Percentiles rank a stretch among this genome's conserved stretches.
phyloP scores from a whole-genome alignment of 1,140 invertebrate genomes.

The Drosophila insularis region DNA sequence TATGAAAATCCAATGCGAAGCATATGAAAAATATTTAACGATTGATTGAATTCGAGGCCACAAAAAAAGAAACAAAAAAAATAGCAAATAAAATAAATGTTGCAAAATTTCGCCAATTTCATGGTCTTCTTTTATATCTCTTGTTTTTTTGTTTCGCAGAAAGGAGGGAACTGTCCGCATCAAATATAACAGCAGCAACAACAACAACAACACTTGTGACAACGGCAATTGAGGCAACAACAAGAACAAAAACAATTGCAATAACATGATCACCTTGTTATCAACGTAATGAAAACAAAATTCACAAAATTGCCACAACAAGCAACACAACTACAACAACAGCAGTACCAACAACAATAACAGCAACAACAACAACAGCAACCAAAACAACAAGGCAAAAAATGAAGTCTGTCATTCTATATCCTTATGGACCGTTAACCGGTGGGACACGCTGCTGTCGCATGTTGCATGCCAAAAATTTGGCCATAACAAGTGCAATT shows the following conservation, averaged over 20 bases:
- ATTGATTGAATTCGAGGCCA: constrained; percentile 45
- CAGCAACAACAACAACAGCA: constrained; percentile 30
- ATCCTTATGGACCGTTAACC: constrained; percentile 83
- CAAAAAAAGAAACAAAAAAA: constrained; percentile 21
- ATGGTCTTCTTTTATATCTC: constrained; percentile 46
- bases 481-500: constrained; percentile 86
- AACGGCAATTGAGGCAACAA: constrained; percentile 17
- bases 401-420: constrained; percentile 84
- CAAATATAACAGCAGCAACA: constrained; percentile 11
- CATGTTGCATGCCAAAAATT: constrained; percentile 86
- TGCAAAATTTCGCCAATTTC: constrained; percentile 29
- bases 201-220: constrained; percentile 18
- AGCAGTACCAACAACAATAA: not conserved
- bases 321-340: constrained; percentile 19
- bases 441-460: constrained; percentile 84
- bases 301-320: constrained; percentile 36
- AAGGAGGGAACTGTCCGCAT: constrained; percentile 28
- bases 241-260: constrained; percentile 16
- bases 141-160: constrained; percentile 49
- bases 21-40: constrained; percentile 40
- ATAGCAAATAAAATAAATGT: not conserved
- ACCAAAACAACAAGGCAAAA: constrained; percentile 47
- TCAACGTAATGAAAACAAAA: constrained; percentile 65
- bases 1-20: not conserved
- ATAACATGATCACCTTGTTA: constrained; percentile 39